Percentiles rank a stretch among this genome's conserved stretches.
Evolutionary conservation across 2,113 vertebrate genomes (phyloP).

Genomic region (Scolopax mira): DNA sequence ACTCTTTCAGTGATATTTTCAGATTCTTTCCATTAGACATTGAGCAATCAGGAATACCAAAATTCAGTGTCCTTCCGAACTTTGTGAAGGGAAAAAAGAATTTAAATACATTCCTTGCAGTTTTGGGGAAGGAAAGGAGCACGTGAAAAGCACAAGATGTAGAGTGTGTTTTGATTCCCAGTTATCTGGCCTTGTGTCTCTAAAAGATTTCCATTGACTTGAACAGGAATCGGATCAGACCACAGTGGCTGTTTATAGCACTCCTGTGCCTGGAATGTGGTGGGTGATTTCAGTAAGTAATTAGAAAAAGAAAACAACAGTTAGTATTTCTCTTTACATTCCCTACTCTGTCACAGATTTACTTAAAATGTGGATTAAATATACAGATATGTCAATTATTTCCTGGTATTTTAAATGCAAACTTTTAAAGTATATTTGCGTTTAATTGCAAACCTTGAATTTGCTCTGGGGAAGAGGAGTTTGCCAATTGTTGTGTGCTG

Average conservation of each 20-base stretch:
- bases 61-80: background rate
- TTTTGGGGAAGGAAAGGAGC: background rate
- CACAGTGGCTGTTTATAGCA: background rate
- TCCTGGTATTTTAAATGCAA: background rate
- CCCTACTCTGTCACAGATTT: background rate
- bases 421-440: background rate
- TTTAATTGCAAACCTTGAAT: background rate
- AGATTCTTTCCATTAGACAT: background rate
- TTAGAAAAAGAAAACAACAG: background rate
- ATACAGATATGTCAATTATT: background rate
- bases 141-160: background rate
- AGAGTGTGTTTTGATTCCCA: accelerated
- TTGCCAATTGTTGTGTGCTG: background rate
- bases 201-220: background rate
- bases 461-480: background rate
- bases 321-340: background rate
- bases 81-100: background rate
- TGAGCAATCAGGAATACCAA: background rate
- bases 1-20: background rate
- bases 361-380: background rate
- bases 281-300: background rate
- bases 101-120: background rate
- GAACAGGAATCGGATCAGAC: background rate
- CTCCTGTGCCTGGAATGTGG: background rate
- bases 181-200: background rate